phyloP scores from a whole-genome alignment of 2,797 vertebrate species.

The Xiphorhynchus erythropygius region DNA sequence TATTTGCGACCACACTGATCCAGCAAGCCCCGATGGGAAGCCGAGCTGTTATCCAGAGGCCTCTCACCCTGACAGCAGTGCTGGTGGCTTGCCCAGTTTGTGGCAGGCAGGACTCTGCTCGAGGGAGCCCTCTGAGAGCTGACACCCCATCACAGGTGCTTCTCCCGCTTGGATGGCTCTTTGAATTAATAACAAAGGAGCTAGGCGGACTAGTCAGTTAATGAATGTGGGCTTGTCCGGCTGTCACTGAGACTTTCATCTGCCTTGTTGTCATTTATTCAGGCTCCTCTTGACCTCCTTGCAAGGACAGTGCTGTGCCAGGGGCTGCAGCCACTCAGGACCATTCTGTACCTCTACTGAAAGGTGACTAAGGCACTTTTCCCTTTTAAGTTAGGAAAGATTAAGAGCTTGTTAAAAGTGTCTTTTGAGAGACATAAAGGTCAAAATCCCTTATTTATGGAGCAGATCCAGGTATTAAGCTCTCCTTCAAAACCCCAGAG shows the following conservation, averaged over 20 bases:
- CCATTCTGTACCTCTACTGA: background rate
- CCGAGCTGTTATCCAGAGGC: background rate
- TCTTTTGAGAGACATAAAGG: background rate
- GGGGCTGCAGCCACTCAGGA: accelerated
- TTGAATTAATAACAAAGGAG: conserved; percentile 36
- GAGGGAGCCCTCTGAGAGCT: background rate
- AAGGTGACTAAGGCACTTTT: no score
- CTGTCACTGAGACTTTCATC: background rate
- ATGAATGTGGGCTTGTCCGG: background rate
- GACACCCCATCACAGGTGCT: conserved; percentile 45
- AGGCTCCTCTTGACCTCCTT: background rate
- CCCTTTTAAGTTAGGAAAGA: background rate
- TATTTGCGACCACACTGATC: background rate
- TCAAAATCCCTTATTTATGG: background rate
- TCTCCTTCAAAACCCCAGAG: background rate
- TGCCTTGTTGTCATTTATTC: background rate
- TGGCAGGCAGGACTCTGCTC: background rate
- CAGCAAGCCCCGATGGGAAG: background rate
- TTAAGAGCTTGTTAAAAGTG: background rate
- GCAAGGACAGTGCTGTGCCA: accelerated
- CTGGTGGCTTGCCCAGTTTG: background rate
- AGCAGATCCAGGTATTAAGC: background rate
- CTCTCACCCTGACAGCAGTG: background rate
- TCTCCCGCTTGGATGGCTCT: background rate
- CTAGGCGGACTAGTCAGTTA: background rate